phyloP scores from a whole-genome alignment of 1,140 invertebrate genomes.

The Centruroides sculpturatus region DNA sequence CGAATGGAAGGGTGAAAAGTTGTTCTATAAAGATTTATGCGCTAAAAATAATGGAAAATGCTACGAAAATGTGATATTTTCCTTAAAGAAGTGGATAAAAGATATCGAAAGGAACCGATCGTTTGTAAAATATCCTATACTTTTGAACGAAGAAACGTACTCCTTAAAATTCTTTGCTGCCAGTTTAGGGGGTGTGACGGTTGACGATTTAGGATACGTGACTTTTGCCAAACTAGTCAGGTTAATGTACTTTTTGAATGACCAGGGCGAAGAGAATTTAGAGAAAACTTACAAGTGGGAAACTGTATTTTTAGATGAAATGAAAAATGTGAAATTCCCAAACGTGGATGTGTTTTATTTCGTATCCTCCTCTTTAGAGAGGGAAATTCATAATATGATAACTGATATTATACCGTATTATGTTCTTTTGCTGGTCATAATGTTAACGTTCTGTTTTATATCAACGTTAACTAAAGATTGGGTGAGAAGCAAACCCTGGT shows the following conservation, averaged over 20 bases:
- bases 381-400: too few relatives aligned
- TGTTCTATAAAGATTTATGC: slow-evolving; percentile 55
- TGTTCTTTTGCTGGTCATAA: too few relatives aligned
- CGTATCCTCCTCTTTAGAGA: slow-evolving; percentile 26
- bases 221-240: slow-evolving; percentile 62
- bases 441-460: too few relatives aligned
- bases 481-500: too few relatives aligned
- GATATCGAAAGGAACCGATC: slow-evolving; percentile 54
- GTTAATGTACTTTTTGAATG: slow-evolving; percentile 62
- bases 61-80: slow-evolving; percentile 68
- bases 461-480: too few relatives aligned
- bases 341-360: slow-evolving; percentile 67
- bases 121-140: slow-evolving; percentile 72
- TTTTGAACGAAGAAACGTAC: slow-evolving; percentile 72
- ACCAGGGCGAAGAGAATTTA: slow-evolving; percentile 60
- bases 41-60: slow-evolving; percentile 66
- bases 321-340: slow-evolving; percentile 59
- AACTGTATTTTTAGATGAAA: slow-evolving; percentile 55
- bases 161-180: slow-evolving; percentile 67
- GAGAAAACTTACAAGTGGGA: slow-evolving; percentile 72
- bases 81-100: slow-evolving; percentile 57
- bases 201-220: slow-evolving; percentile 53
- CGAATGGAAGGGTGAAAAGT: slow-evolving; percentile 3
- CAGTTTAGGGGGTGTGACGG: slow-evolving; percentile 62
- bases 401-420: too few relatives aligned